Evolutionary conservation across 2,797 vertebrate species (phyloP).

Genomic region (Xenentodon cancila): DNA sequence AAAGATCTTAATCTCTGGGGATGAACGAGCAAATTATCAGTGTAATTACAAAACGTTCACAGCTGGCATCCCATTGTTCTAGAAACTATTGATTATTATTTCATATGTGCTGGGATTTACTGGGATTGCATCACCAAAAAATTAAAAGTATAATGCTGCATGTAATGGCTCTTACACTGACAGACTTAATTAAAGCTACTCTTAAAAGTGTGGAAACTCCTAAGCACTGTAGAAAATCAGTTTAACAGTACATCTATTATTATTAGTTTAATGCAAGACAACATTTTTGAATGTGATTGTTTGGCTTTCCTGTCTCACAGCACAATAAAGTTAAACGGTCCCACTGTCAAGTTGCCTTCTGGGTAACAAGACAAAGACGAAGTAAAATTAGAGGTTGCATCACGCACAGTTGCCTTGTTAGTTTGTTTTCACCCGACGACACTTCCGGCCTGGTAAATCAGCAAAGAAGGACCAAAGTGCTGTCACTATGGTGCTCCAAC

Average conservation of each 20-base stretch:
- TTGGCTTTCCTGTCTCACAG: too few species aligned
- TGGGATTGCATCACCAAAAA: neutral
- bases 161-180: neutral
- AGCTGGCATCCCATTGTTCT: constrained; percentile 24
- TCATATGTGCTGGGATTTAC: constrained; percentile 23
- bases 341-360: too few species aligned
- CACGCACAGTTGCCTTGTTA: too few species aligned
- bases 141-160: neutral
- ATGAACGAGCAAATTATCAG: constrained; percentile 31
- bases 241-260: too few species aligned
- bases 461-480: neutral
- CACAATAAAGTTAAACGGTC: too few species aligned
- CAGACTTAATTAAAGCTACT: neutral
- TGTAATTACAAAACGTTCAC: constrained; percentile 43
- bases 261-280: too few species aligned
- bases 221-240: too few species aligned
- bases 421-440: neutral
- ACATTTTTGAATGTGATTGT: too few species aligned
- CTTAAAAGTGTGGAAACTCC: too few species aligned
- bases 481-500: neutral
- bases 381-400: too few species aligned
- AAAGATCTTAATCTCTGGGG: constrained; percentile 45
- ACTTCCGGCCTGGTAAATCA: neutral
- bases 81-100: constrained; percentile 23
- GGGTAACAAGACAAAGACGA: too few species aligned